Base-by-base conservation (phyloP, 2,888 invertebrate genomes). In the Synergus laeviventris region DNA sequence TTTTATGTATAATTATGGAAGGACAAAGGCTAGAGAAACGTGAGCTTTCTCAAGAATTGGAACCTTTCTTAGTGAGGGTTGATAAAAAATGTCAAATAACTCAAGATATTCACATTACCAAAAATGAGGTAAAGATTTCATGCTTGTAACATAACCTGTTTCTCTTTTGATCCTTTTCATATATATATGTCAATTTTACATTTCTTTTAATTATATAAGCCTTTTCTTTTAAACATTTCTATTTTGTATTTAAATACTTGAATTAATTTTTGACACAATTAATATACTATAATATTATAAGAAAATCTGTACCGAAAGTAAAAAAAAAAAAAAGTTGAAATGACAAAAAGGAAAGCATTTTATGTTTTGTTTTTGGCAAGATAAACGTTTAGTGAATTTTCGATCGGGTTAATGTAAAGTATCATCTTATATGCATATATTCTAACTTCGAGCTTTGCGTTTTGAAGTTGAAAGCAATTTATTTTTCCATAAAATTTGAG, bases 41-140 rank as follows among this genome's bases (percentile, higher is more conserved):
- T 64, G 56, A 75, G 36, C 24, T 81, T 21, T 54, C 70, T n/a
- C 76, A 80, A 62, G 78, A 77, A 21, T 11, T 73, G 4, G 80
- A 79, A 60, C 79, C 79, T 42, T 66, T 81, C 18, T 77, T 81
- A 39, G 61, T 79, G 1, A 59, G 73, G 64, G 74, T 81, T 60
- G 61, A 73, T 66, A 78, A 76, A 31, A 74, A 74, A 5, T n/a
- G 64, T 49, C 77, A 62, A 49, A 70, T 66, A 12, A 21, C 59
- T 21, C 75, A 76, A 75, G 74, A 79, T 31, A 82, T 82, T 64
- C 77, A 75, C 38, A 73, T 82, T 1, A 74, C 78, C 56, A 81
- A 81, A 42, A 75, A 81, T 24, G 81, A 81, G 77, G 82, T 81
- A 62, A 77, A 16, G n/a, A 21, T 42, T 18, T 7, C 5, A 14